Conservation (phyloP, 1,140 invertebrate genomes). For the Vollenhovia emeryi region DNA sequence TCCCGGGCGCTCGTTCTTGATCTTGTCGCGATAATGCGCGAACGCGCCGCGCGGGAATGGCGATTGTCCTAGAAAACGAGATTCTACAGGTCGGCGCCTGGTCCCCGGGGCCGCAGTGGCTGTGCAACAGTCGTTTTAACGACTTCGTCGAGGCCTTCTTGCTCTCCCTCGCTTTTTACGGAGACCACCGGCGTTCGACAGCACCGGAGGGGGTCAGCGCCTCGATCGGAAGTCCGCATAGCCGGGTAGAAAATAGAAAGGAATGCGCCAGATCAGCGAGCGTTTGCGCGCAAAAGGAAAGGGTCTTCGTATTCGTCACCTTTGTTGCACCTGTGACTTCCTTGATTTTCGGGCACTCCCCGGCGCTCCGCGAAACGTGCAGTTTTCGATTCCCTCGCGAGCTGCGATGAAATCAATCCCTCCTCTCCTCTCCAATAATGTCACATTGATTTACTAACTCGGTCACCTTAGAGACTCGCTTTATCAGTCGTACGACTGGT, state of each 20-base stretch:
- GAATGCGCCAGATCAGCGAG: background rate
- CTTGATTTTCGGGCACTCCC: background rate
- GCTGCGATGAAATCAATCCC: constrained; percentile 50
- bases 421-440: constrained; percentile 21
- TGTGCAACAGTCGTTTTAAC: constrained; percentile 65
- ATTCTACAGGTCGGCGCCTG: constrained; percentile 69
- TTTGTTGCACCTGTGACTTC: background rate
- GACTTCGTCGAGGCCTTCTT: constrained; percentile 54
- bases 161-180: constrained; percentile 32
- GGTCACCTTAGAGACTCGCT: constrained; percentile 68
- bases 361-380: background rate
- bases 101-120: constrained; percentile 22
- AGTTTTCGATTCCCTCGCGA: background rate
- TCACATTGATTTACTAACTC: constrained; percentile 71
- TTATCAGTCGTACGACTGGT: background rate
- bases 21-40: constrained; percentile 63
- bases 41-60: constrained; percentile 61
- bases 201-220: background rate
- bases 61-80: constrained; percentile 74
- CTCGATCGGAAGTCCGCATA: constrained; percentile 40
- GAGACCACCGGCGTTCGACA: constrained; percentile 15
- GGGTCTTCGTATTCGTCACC: background rate
- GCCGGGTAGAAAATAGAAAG: background rate
- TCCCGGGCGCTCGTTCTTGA: constrained; percentile 60
- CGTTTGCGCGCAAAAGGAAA: background rate